A percentile compares a stretch with the other conserved stretches of the same genome.
These are phyloP conservation scores for Numenius arquata DNA, from an alignment of 2,113 vertebrate genomes.

Conservation along the genomic window DNA sequence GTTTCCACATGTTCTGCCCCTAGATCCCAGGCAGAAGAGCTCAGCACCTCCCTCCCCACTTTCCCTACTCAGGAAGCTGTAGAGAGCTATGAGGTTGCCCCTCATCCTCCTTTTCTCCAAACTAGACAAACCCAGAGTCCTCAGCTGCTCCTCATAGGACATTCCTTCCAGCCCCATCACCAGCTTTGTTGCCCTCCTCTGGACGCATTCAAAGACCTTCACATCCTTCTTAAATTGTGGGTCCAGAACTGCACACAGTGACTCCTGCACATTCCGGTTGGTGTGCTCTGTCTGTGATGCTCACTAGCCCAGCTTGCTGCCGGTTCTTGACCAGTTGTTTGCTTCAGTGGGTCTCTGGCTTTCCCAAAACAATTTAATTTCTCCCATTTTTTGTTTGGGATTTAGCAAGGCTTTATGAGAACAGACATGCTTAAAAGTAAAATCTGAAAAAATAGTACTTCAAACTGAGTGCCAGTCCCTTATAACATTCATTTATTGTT, in stretches of 20 bases:
- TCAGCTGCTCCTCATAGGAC: neutral
- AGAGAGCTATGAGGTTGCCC: neutral
- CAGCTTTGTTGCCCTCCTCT: neutral
- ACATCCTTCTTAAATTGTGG: neutral
- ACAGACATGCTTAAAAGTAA: neutral
- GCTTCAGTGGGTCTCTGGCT: neutral
- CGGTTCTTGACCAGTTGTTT: neutral
- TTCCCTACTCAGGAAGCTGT: neutral
- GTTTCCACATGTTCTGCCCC: neutral
- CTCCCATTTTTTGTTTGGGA: neutral
- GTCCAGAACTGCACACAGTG: neutral
- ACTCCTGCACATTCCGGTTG: neutral
- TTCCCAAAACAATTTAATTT: neutral
- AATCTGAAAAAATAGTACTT: neutral
- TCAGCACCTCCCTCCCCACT: neutral
- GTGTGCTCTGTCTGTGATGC: fast-evolving
- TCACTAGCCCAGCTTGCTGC: neutral
- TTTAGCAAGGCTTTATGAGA: neutral
- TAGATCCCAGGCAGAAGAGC: neutral
- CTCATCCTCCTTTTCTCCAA: neutral
- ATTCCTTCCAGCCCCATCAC: neutral
- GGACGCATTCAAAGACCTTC: neutral
- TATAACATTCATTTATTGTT: neutral
- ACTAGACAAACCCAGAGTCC: neutral
- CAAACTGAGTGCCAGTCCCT: neutral